Evolutionary conservation across 2,888 invertebrate species (phyloP).

Genomic region (Cordilura impudica): DNA sequence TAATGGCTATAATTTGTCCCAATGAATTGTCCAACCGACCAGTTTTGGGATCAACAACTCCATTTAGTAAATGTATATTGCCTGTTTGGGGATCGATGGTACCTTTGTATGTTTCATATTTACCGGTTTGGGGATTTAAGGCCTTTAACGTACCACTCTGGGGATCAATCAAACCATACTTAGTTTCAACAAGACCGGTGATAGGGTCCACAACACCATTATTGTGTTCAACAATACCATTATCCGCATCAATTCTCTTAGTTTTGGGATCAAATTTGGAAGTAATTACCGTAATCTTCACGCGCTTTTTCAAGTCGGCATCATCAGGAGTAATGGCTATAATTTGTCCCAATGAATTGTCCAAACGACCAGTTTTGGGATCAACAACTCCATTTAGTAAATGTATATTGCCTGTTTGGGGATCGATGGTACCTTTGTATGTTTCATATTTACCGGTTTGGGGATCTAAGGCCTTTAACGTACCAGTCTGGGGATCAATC

Average conservation of each 20-base stretch:
- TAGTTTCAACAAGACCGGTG: conserved; percentile 84
- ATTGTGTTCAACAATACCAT: conserved; percentile 81
- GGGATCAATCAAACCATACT: conserved; percentile 84
- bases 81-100: conserved; percentile 83
- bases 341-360: conserved; percentile 83
- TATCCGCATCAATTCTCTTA: conserved; percentile 83
- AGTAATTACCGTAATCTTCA: conserved; percentile 78
- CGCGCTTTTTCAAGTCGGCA: too few relatives aligned
- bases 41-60: conserved; percentile 83
- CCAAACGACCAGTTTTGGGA: conserved; percentile 83
- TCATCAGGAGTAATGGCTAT: conserved; percentile 83
- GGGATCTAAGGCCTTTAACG: conserved; percentile 82
- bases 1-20: conserved; percentile 84
- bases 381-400: conserved; percentile 83
- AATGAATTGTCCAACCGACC: conserved; percentile 83
- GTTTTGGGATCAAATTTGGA: conserved; percentile 83
- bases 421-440: conserved; percentile 82
- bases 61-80: conserved; percentile 82
- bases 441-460: conserved; percentile 82
- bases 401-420: conserved; percentile 84
- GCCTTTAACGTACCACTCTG: conserved; percentile 82
- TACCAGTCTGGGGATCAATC: conserved; percentile 83
- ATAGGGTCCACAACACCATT: conserved; percentile 84
- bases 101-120: conserved; percentile 82
- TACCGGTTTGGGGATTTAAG: conserved; percentile 81